Percentiles rank a stretch among this genome's conserved stretches.
Evolutionary conservation across 1,140 invertebrate genomes (phyloP).

Genomic region (Antheraea mylitta): DNA sequence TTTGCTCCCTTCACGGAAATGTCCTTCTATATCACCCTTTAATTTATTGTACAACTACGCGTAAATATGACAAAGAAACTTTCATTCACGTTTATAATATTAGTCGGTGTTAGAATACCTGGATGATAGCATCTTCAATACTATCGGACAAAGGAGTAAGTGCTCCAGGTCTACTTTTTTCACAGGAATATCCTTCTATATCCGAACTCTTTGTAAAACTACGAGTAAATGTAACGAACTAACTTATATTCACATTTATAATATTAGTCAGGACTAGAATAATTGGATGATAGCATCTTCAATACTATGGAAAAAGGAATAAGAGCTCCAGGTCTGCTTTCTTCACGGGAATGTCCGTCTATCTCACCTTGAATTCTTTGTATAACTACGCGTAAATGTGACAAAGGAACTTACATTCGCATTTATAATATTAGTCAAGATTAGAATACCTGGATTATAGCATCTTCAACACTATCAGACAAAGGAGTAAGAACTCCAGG

Average conservation of each 20-base stretch:
- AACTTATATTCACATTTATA: too few species aligned
- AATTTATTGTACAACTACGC: too few species aligned
- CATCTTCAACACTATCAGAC: constrained; percentile 51
- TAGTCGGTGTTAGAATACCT: too few species aligned
- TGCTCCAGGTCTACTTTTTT: constrained; percentile 43
- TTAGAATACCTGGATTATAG: constrained; percentile 45
- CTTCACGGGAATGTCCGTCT: constrained; percentile 30
- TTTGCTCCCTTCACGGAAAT: too few species aligned
- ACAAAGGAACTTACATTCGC: too few species aligned
- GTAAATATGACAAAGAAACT: too few species aligned
- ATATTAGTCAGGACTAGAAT: neutral
- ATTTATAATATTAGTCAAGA: too few species aligned
- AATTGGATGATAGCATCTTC: constrained; percentile 57
- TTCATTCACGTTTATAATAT: too few species aligned
- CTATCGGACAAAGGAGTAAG: constrained; percentile 44
- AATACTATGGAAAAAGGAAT: constrained; percentile 44
- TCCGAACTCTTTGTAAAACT: constrained; percentile 47
- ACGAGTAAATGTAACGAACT: constrained; percentile 24
- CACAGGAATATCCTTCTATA: constrained; percentile 34
- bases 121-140: constrained; percentile 52
- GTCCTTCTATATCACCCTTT: too few species aligned
- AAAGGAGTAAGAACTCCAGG: constrained; percentile 51
- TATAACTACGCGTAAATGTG: constrained; percentile 43
- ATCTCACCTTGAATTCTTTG: constrained; percentile 51
- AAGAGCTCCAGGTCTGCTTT: constrained; percentile 46